Percentiles rank a stretch among this genome's conserved stretches.
Evolutionary conservation across 2,888 invertebrate genomes (phyloP).

Genomic region (Nemurella pictetii): DNA sequence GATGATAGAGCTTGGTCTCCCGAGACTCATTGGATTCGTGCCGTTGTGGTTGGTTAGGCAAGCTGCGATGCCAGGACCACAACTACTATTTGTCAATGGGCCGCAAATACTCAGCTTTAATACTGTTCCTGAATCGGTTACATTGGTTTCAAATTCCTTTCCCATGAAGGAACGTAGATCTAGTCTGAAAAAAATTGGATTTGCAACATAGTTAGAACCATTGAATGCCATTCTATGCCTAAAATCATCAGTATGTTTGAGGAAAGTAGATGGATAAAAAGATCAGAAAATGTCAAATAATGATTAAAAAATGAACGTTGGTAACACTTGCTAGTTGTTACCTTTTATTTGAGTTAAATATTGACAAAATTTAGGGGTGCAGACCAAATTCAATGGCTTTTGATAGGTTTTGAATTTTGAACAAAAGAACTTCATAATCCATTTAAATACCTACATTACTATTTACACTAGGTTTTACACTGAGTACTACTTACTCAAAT

Average conservation of each 20-base stretch:
- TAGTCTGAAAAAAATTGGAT: constrained; percentile 10
- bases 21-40: constrained; percentile 1
- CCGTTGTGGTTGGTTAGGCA: neutral
- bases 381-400: no score
- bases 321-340: no score
- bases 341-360: no score
- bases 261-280: neutral
- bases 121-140: neutral
- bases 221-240: neutral
- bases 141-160: neutral
- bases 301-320: no score
- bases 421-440: no score
- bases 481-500: neutral
- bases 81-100: constrained; percentile 10
- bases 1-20: neutral
- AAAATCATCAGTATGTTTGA: neutral
- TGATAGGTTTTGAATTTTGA: no score
- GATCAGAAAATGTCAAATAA: no score
- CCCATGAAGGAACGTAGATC: constrained; percentile 18
- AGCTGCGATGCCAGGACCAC: neutral
- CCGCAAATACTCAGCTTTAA: constrained; percentile 13
- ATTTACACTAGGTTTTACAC: neutral
- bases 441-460: no score
- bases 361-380: no score
- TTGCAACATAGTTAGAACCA: neutral